Evolutionary conservation across 2,797 vertebrate genomes (phyloP).

Genomic region (Melanotaenia parkinsoni): DNA sequence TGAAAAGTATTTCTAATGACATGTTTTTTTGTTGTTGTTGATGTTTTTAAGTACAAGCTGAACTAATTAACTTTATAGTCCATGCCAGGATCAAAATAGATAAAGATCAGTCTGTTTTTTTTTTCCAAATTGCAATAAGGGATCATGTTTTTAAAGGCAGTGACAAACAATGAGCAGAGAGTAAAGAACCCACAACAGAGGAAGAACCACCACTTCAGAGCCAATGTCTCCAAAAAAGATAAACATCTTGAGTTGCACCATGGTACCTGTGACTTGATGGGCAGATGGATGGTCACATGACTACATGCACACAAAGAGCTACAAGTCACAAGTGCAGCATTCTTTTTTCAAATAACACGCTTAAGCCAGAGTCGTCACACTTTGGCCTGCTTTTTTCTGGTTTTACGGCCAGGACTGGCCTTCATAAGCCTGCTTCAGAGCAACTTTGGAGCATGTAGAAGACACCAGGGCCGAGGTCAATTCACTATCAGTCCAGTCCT

Average conservation of each 20-base stretch:
- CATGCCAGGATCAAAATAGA: neutral
- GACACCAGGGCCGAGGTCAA: constrained; percentile 73
- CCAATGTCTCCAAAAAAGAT: constrained; percentile 45
- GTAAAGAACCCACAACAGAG: constrained; percentile 39
- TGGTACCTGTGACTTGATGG: constrained; percentile 81
- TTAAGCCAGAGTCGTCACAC: constrained; percentile 65
- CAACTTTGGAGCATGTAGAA: constrained; percentile 84
- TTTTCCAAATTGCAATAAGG: neutral
- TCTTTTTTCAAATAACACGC: constrained; percentile 90
- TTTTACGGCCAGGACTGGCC: constrained; percentile 60
- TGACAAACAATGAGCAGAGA: constrained; percentile 32
- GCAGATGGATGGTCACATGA: constrained; percentile 82
- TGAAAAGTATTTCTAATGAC: neutral
- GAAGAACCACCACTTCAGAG: constrained; percentile 38
- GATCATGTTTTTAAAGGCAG: neutral
- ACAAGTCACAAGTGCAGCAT: constrained; percentile 89
- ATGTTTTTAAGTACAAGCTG: neutral
- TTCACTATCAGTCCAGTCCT: constrained; percentile 74
- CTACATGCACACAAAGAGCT: constrained; percentile 84
- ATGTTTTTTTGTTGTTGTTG: too few relatives aligned
- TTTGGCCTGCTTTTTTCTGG: constrained; percentile 61
- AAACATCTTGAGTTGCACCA: constrained; percentile 42
- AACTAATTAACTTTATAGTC: neutral
- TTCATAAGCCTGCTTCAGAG: constrained; percentile 68
- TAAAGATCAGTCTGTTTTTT: neutral